Percentiles rank a stretch among this genome's conserved stretches.
Conservation (phyloP, 2,113 vertebrate species). For the Hippocampus mohnikei region DNA sequence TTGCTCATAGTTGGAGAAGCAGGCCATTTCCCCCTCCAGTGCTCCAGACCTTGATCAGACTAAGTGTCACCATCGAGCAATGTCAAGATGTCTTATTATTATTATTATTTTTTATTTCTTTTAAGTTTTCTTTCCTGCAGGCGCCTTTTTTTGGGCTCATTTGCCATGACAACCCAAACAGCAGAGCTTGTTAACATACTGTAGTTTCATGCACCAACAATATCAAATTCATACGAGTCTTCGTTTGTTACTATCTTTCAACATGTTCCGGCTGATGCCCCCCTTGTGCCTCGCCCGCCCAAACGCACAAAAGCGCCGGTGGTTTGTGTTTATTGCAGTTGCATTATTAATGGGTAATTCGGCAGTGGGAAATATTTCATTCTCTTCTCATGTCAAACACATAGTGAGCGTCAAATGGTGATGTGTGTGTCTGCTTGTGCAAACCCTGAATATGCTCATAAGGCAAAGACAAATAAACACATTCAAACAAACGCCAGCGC, state of each 20-base stretch:
- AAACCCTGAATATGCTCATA: constrained; percentile 2
- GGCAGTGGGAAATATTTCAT: constrained; percentile 20
- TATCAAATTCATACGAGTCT: constrained; percentile 14
- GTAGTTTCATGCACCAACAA: constrained; percentile 12
- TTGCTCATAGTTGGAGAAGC: not conserved
- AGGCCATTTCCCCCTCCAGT: constrained; percentile 9
- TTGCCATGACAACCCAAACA: constrained; percentile 19
- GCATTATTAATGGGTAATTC: constrained; percentile 56
- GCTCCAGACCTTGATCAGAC: constrained; percentile 18
- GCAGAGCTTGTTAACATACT: constrained; percentile 9
- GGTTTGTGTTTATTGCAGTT: constrained; percentile 25
- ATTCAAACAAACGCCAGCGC: constrained; percentile 34
- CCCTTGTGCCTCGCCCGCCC: not conserved
- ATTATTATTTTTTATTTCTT: not conserved
- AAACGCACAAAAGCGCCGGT: not conserved
- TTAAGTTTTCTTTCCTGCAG: constrained; percentile 12
- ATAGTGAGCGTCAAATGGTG: not conserved
- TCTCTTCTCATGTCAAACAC: constrained; percentile 32
- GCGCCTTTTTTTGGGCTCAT: not conserved
- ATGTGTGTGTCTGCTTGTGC: not conserved
- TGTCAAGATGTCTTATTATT: constrained; percentile 23
- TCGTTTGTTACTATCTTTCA: constrained; percentile 4
- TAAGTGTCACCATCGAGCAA: constrained; percentile 14
- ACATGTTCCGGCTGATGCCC: constrained; percentile 3
- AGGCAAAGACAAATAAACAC: constrained; percentile 21